Base-by-base conservation (phyloP, 2,797 vertebrate species). In the Furcifer pardalis region DNA sequence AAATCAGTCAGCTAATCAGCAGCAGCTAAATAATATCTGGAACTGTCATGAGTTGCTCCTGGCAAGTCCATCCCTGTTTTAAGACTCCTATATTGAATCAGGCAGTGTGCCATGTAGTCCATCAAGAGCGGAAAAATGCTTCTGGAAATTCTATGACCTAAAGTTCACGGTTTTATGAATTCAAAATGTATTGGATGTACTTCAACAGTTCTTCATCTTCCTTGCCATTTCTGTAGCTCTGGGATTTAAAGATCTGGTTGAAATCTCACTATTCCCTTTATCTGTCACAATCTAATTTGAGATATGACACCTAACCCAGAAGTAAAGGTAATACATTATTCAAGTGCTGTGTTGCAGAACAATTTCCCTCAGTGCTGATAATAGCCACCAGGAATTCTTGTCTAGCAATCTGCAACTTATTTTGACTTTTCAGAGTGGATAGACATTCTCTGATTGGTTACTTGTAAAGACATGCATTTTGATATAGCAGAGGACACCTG, bases 291-390 rank as follows among this genome's bases (percentile, higher is more conserved):
- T 86, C 56, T 82, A 72, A 86, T 86, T 77, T 32, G 32, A 27
- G 27, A 82, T 69, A 69, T 77, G 56, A 72, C 79, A 82, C 84
- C 44, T 82, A 71, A 35, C 71, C 37, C 60, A 75, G 44, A 74
- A 79, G 77, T 65, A 85, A 68, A 81, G 52, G 63, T 76, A 77
- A 86, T 81, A 62, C 52, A 77, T 81, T 60, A 86, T 86, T 81
- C 63, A 69, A 77, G 79, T 37, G 79, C 49, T 66, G 44, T 52
- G 69, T 86, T 81, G 71, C 13, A 63, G 56, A 86, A 82, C 84
- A 77, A 77, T 86, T 82, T 86, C 73, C 56, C 66, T 86, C 74
- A 19, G 77, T 77, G 65, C 84, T 86, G 79, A 86, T 82, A 82
- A 82, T 72, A 86, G 79, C 63, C 56, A 82, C 82, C 84, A 82